Evolutionary conservation across 1,140 invertebrate species (phyloP), one percentile per base, ranked within the genome.

Genomic region (Drosophila bocki): DNA sequence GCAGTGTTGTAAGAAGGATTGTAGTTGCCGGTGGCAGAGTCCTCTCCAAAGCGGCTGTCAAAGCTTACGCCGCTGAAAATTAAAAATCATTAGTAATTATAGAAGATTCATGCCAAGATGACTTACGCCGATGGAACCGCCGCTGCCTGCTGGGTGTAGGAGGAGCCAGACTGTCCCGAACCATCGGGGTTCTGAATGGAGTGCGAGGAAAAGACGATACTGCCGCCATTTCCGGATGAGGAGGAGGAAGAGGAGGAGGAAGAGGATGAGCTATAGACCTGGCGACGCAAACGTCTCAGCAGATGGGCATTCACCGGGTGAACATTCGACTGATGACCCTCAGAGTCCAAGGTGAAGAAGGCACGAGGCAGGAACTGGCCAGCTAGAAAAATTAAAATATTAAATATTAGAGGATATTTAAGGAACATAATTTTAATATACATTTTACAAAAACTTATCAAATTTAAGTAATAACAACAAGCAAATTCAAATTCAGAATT

Each of bases 351-450:
- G 11, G 81, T 92, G 41, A 79, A 92, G 64, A 91, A 79, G 11
- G 91, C 91, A 17, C 77, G 64, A 1, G 91, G 91, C 57, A 92
- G 47, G 15, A 88, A 92, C 32, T 92, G 91, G 5, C 91, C 91
- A 61, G 80, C 91, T 92, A 26, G 0, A 57, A 54, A 33, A 26
- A 54, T 22, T 57, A 58, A 9, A 1, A 37, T 13, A 60, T 17
- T 45, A 15, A 59, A 47, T 51, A 15, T 51, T 41, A 44, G 12
- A 61, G 5, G n/a, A 45, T 19, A 37, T 32, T 29, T 12, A 44
- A 6, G 17, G 4, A 26, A 22, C 32, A 22, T 13, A 8, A 50
- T 11, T 41, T 12, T 5, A 5, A 37, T 22, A 26, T n/a, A n/a
- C n/a, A n/a, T n/a, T n/a, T n/a, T n/a, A n/a, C n/a, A n/a, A n/a